Conservation (phyloP, 2,797 vertebrate genomes). For the Galaxias olidus region DNA sequence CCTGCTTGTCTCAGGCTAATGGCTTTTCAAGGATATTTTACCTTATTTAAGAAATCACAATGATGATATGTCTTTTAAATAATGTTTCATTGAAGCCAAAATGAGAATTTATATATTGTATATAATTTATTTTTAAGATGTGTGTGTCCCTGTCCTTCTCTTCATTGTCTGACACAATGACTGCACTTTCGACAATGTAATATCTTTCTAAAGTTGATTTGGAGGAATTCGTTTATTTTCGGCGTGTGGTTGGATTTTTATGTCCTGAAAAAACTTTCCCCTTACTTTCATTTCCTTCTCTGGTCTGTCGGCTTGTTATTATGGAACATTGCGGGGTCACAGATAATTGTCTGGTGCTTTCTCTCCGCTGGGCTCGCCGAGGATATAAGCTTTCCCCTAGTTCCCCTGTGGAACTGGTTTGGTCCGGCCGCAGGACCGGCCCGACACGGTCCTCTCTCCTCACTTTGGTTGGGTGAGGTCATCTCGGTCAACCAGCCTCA, state of each 20-base stretch:
- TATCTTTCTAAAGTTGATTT: conserved; percentile 46
- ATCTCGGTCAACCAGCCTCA: conserved; percentile 47
- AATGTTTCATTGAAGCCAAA: conserved; percentile 28
- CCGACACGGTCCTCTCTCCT: conserved; percentile 40
- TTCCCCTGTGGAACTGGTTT: conserved; percentile 45
- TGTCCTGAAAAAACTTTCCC: conserved; percentile 41
- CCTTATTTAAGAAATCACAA: background rate
- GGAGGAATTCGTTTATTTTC: conserved; percentile 46
- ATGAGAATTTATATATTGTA: conserved; percentile 22
- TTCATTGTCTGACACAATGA: conserved; percentile 48
- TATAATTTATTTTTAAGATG: no score
- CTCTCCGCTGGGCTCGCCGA: conserved; percentile 40
- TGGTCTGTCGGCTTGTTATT: conserved; percentile 52
- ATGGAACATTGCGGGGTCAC: conserved; percentile 60
- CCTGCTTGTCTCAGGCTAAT: conserved; percentile 16
- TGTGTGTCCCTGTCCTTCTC: conserved; percentile 42
- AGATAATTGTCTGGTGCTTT: conserved; percentile 55
- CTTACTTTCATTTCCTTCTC: conserved; percentile 52
- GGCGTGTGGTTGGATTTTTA: conserved; percentile 47
- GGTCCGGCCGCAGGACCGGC: conserved; percentile 45
- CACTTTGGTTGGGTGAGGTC: conserved; percentile 53
- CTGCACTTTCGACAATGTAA: conserved; percentile 37
- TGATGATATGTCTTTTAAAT: conserved; percentile 8
- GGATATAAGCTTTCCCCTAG: conserved; percentile 57
- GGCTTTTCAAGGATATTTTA: conserved; percentile 30